These are phyloP conservation scores for Melospiza melodia DNA, from an alignment of 2,113 vertebrate species.

Conservation along the genomic window DNA sequence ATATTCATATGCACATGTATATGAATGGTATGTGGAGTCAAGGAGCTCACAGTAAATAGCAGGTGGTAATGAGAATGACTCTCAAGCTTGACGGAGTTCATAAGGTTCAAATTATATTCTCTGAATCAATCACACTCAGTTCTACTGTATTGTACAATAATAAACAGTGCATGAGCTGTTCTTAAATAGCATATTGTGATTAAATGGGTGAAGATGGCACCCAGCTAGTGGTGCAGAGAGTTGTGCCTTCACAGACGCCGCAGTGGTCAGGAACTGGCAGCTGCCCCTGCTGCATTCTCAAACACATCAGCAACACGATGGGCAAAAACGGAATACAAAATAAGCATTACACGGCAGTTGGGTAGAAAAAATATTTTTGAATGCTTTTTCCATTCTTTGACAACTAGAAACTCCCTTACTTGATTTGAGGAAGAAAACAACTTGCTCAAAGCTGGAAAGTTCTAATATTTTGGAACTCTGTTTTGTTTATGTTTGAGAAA, in stretches of 20 bases:
- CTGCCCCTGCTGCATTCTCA: not conserved
- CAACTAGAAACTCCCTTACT: constrained; percentile 38
- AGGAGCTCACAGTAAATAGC: not conserved
- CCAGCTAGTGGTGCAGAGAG: not conserved
- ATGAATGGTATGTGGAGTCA: not conserved
- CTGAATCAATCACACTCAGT: not conserved
- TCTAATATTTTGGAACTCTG: constrained; percentile 53
- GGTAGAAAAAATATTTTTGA: constrained; percentile 39
- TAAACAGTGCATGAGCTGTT: not conserved
- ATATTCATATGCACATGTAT: not conserved
- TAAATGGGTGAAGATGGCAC: not conserved
- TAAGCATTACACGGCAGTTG: not conserved
- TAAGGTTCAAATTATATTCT: not conserved
- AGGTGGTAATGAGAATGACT: not conserved
- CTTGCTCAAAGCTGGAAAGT: constrained; percentile 61
- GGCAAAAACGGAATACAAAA: not conserved
- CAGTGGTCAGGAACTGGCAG: not conserved
- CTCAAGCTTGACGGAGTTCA: not conserved
- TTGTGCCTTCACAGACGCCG: not conserved
- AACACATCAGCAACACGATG: not conserved
- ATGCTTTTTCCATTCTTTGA: constrained; percentile 57
- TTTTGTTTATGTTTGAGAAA: constrained; percentile 62
- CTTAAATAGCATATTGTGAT: not conserved
- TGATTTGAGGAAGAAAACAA: constrained; percentile 49
- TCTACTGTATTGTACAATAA: not conserved